These are phyloP conservation scores for Caenorhabditis doughertyi DNA, from an alignment of 2,888 invertebrate genomes.

Conservation along the genomic window DNA sequence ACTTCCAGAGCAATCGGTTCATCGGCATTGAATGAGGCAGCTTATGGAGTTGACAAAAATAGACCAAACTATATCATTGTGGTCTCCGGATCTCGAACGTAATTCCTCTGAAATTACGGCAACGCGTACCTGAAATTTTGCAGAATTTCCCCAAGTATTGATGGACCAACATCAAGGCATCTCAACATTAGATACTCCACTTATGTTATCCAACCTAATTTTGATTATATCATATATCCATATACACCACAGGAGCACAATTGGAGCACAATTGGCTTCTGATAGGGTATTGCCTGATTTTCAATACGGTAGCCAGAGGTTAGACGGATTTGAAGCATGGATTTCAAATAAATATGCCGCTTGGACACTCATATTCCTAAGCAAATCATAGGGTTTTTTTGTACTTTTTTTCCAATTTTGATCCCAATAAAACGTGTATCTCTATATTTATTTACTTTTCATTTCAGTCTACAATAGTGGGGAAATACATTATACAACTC, in stretches of 20 bases:
- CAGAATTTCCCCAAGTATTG: constrained; percentile 55
- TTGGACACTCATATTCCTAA: constrained; percentile 39
- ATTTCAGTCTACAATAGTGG: too few species aligned
- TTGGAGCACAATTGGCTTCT: constrained; percentile 44
- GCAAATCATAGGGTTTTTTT: neutral
- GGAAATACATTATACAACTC: too few species aligned
- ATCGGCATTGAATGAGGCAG: constrained; percentile 48
- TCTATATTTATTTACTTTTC: neutral
- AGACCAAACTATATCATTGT: constrained; percentile 53
- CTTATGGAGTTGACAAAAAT: constrained; percentile 42
- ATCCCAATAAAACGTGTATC: neutral
- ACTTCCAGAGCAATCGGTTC: constrained; percentile 54
- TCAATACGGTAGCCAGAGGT: neutral
- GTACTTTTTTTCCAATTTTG: neutral
- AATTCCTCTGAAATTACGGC: neutral
- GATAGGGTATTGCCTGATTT: constrained; percentile 38
- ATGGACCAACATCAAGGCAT: constrained; percentile 44
- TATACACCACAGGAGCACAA: constrained; percentile 42
- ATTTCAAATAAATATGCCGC: constrained; percentile 57
- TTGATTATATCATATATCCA: constrained; percentile 14
- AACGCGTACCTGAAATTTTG: neutral
- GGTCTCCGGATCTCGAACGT: constrained; percentile 41
- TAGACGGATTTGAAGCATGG: constrained; percentile 33
- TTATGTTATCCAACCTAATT: constrained; percentile 47
- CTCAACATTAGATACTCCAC: constrained; percentile 63